These are phyloP conservation scores for Hyperoplus immaculatus DNA, from an alignment of 2,797 vertebrate species.

Conservation along the genomic window DNA sequence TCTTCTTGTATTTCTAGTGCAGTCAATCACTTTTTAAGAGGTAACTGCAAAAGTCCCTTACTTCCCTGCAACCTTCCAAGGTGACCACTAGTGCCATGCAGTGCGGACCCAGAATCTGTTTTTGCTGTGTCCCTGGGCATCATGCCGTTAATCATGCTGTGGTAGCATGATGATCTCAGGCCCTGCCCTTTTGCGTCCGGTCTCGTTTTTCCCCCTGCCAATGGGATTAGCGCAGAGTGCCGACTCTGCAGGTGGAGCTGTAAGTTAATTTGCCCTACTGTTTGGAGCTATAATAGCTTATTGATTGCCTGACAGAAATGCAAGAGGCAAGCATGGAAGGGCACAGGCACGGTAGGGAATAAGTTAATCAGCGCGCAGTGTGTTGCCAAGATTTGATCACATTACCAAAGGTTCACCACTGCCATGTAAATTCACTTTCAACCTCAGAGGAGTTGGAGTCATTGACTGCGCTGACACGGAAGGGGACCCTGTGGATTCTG, in stretches of 20 bases:
- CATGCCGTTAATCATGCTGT: constrained; percentile 31
- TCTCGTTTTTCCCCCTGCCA: constrained; percentile 71
- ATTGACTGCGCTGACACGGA: constrained; percentile 45
- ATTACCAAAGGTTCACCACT: constrained; percentile 74
- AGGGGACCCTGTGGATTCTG: constrained; percentile 41
- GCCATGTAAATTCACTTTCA: constrained; percentile 79
- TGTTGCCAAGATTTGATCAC: constrained; percentile 81
- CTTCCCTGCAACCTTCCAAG: background rate
- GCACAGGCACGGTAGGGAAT: constrained; percentile 75
- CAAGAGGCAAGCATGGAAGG: constrained; percentile 73
- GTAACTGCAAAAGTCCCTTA: background rate
- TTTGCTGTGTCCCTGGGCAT: constrained; percentile 21
- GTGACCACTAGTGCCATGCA: background rate
- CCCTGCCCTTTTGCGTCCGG: constrained; percentile 56
- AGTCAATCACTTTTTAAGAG: background rate
- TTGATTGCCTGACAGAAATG: constrained; percentile 86
- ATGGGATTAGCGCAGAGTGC: constrained; percentile 84
- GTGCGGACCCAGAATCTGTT: constrained; percentile 22
- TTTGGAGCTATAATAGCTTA: constrained; percentile 88
- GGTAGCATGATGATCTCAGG: constrained; percentile 61
- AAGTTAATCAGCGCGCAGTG: constrained; percentile 84
- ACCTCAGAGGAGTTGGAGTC: constrained; percentile 58
- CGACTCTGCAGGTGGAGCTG: constrained; percentile 82
- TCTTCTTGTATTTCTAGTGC: background rate
- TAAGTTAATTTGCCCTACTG: constrained; percentile 86